A percentile compares a stretch with the other conserved stretches of the same genome.
phyloP scores from a whole-genome alignment of 2,797 vertebrate species.

The Lithobates pipiens region DNA sequence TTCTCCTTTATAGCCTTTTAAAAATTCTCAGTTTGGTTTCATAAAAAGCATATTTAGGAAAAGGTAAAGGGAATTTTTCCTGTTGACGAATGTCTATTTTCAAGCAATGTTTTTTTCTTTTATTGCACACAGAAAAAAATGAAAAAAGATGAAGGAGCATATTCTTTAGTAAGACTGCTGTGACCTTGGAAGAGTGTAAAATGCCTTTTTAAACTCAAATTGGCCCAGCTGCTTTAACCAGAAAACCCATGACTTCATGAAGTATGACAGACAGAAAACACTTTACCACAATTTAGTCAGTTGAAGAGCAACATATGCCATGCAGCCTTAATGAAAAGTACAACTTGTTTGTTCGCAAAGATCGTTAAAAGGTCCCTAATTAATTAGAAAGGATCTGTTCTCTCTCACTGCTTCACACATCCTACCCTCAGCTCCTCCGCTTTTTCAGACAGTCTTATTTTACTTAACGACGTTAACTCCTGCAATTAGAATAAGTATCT shows the following conservation, averaged over 20 bases:
- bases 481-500: slow-evolving; percentile 28
- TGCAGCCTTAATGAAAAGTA: slow-evolving; percentile 61
- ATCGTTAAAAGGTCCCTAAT: slow-evolving; percentile 61
- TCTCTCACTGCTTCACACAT: slow-evolving; percentile 53
- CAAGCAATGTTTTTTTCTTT: slow-evolving; percentile 1
- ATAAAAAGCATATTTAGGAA: neutral
- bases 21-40: neutral
- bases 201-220: slow-evolving; percentile 53
- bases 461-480: slow-evolving; percentile 39
- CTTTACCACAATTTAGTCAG: slow-evolving; percentile 57
- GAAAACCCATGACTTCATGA: slow-evolving; percentile 43
- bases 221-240: slow-evolving; percentile 49
- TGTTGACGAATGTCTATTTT: neutral
- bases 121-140: neutral
- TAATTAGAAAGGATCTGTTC: slow-evolving; percentile 60
- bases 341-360: slow-evolving; percentile 62
- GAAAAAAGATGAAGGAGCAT: slow-evolving; percentile 1
- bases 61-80: neutral
- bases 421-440: slow-evolving; percentile 55
- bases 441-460: slow-evolving; percentile 37
- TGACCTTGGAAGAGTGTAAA: slow-evolving; percentile 55
- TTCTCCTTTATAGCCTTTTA: neutral
- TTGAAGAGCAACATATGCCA: slow-evolving; percentile 59
- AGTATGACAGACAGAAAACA: slow-evolving; percentile 52
- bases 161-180: slow-evolving; percentile 21